Conservation (phyloP, 2,113 vertebrate species). For the Salvator merianae region DNA sequence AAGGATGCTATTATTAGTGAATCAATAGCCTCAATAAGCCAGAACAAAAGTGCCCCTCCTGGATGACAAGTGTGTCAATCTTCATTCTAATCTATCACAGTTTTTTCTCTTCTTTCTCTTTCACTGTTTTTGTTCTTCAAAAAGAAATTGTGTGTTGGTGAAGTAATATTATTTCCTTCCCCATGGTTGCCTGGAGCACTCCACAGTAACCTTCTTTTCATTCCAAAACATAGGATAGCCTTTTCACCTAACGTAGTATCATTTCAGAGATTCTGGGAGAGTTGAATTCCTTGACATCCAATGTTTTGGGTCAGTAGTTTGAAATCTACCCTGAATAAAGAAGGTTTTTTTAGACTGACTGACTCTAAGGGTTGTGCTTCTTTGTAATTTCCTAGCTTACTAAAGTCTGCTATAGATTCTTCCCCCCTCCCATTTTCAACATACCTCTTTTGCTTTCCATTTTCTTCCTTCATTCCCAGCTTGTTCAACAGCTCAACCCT, state of each 20-base stretch:
- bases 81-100: conserved; percentile 23
- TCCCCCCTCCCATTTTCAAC: neutral
- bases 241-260: conserved; percentile 2
- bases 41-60: neutral
- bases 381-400: neutral
- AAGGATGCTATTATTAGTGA: neutral
- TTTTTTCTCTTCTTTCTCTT: neutral
- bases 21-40: neutral
- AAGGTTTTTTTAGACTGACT: neutral
- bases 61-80: neutral
- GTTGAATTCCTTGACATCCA: conserved; percentile 1
- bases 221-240: conserved; percentile 25
- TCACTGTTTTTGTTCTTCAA: neutral
- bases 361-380: neutral
- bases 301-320: conserved; percentile 29
- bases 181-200: conserved; percentile 4
- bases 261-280: conserved; percentile 14
- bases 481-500: neutral
- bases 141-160: conserved; percentile 7
- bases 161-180: neutral
- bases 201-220: conserved; percentile 32
- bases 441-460: neutral
- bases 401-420: neutral
- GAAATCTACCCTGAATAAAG: conserved; percentile 18
- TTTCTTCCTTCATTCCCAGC: conserved; percentile 8